These are phyloP conservation scores for Eumacrocentrus americanus DNA, from an alignment of 2,888 invertebrate species.

Conservation along the genomic window DNA sequence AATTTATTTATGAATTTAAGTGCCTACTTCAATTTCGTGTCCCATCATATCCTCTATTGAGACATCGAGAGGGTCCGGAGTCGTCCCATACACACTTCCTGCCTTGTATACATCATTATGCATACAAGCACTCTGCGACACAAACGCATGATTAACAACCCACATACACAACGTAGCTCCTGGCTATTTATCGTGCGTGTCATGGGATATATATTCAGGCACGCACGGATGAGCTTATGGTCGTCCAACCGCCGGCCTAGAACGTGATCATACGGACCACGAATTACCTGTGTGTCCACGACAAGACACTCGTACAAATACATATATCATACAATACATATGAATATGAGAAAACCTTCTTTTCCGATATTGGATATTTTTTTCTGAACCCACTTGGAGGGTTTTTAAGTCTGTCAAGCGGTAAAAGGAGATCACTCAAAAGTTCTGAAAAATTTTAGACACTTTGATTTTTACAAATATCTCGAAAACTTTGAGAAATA, in stretches of 20 bases:
- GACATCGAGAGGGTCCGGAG: constrained; percentile 22
- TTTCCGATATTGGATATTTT: too few species aligned
- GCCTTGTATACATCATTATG: constrained; percentile 28
- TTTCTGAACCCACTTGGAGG: too few species aligned
- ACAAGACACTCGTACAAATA: too few species aligned
- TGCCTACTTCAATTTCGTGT: constrained; percentile 16
- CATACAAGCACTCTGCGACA: constrained; percentile 29
- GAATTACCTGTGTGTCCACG: too few species aligned
- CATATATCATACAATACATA: too few species aligned
- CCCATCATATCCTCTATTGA: constrained; percentile 25
- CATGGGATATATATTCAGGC: constrained; percentile 21
- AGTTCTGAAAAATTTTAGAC: too few species aligned
- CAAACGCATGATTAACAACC: constrained; percentile 32
- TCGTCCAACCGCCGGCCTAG: constrained; percentile 13
- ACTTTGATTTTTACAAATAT: too few species aligned
- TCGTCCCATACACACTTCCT: constrained; percentile 24
- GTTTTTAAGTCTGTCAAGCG: too few species aligned
- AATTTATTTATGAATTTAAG: constrained; percentile 16
- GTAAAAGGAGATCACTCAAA: too few species aligned
- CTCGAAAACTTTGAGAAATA: too few species aligned
- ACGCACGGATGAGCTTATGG: constrained; percentile 17
- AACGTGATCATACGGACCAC: constrained; percentile 7
- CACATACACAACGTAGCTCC: constrained; percentile 19
- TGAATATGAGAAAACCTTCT: too few species aligned
- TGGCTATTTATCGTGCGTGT: constrained; percentile 28